Evolutionary conservation across 2,113 vertebrate genomes (phyloP), one percentile per base, ranked within the genome.

Genomic region (Apistogramma diplotaenia): DNA sequence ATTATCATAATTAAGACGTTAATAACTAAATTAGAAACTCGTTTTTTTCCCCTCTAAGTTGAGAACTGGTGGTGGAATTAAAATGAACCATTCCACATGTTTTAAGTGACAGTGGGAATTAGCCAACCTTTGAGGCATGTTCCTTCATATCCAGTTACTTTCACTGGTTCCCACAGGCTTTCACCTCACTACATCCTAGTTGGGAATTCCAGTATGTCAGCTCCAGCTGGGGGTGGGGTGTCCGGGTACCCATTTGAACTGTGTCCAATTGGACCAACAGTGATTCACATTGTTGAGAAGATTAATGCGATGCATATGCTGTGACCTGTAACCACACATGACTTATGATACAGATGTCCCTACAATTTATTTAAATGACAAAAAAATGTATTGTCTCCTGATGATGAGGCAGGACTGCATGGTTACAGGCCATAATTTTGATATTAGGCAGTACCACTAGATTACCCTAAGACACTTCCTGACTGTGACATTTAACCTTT

Each of bases 401-500:
- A 62, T 71, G 57, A 5, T 78, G 23, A 53, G 23, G 18, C 21
- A 23, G 27, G 13, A 19, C 15, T 8, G 23, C 37, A 58, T 35
- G 19, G 37, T 74, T 58, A 25, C 1, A 9, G 11, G 1, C 10
- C 23, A 51, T 70, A 57, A 2, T 84, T 73, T 79, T 89, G 75
- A 84, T 53, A n/a, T 15, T 72, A 11, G 78, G 43, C 81, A 79
- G 54, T 74, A 56, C 78, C 74, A 58, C 54, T 40, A 27, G 31
- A 74, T 90, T 84, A 40, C 55, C 62, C 72, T 56, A 46, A 62
- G 87, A 85, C 85, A 82, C 85, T 89, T 91, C 85, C 93, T 85
- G 74, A 91, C 85, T 83, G 79, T 62, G 88, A 82, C 84, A 78
- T 92, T 90, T 93, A 81, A 87, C 92, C 92, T 90, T 84, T 90